These are phyloP conservation scores for Danio albolineatus DNA, from an alignment of 2,797 vertebrate species.

Conservation along the genomic window DNA sequence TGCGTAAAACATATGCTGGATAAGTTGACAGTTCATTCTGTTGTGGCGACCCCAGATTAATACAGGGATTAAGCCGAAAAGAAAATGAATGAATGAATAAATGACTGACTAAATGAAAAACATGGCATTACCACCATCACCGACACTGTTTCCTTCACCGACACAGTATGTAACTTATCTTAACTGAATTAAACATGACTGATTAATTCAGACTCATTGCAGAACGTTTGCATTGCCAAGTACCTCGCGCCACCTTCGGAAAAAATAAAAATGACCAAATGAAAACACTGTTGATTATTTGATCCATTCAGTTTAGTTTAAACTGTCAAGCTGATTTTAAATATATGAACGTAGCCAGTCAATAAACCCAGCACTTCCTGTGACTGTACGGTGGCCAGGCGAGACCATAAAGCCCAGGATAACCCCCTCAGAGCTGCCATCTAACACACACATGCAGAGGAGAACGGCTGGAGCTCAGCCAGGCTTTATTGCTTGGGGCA, in stretches of 20 bases:
- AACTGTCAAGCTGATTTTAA: background rate
- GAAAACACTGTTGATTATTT: background rate
- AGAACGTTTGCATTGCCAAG: background rate
- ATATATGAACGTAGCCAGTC: background rate
- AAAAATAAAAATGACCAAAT: background rate
- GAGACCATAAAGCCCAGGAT: conserved; percentile 32
- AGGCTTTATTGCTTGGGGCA: conserved; percentile 34
- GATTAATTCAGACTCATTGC: too few species aligned
- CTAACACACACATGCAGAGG: background rate
- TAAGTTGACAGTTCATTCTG: too few species aligned
- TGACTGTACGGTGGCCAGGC: conserved; percentile 24
- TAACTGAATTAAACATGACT: too few species aligned
- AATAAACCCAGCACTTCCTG: conserved; percentile 12
- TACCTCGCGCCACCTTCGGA: conserved; percentile 3
- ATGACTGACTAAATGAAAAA: too few species aligned
- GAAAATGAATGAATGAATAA: too few species aligned
- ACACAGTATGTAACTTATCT: too few species aligned
- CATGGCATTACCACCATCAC: too few species aligned
- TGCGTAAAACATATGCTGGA: too few species aligned
- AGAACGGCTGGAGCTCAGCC: conserved; percentile 26
- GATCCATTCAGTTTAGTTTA: background rate
- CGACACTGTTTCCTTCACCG: too few species aligned
- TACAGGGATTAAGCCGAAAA: too few species aligned
- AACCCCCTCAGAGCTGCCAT: conserved; percentile 3
- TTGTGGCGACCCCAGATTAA: too few species aligned